Percentiles rank a stretch among this genome's conserved stretches.
These are phyloP conservation scores for Amblyraja radiata DNA, from an alignment of 2,797 vertebrate genomes.

Conservation along the genomic window DNA sequence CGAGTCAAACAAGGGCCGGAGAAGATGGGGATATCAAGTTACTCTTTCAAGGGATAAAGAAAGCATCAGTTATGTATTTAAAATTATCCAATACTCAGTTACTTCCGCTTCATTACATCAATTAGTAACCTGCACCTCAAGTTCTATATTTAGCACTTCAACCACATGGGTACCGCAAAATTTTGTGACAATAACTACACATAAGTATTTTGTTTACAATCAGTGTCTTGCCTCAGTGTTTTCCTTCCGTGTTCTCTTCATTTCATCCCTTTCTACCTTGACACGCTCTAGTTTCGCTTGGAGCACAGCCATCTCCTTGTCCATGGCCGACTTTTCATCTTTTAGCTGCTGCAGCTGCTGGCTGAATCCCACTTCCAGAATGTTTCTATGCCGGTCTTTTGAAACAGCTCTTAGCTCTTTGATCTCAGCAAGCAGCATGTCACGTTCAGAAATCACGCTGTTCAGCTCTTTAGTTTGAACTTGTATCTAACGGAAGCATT, in stretches of 20 bases:
- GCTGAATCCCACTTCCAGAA: background rate
- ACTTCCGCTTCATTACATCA: background rate
- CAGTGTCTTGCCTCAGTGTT: slow-evolving; percentile 10
- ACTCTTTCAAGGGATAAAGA: too few species aligned
- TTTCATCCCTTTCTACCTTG: slow-evolving; percentile 44
- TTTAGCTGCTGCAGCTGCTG: slow-evolving; percentile 7
- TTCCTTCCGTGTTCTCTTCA: slow-evolving; percentile 44
- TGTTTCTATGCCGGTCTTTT: background rate
- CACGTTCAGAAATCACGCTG: background rate
- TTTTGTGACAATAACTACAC: background rate
- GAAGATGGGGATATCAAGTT: background rate
- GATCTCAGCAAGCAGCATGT: slow-evolving; percentile 6
- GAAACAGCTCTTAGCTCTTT: background rate
- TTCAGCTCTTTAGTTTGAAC: background rate
- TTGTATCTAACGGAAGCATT: background rate
- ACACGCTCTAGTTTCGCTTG: slow-evolving; percentile 25
- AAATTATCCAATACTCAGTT: background rate
- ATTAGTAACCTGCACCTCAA: too few species aligned
- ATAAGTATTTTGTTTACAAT: background rate
- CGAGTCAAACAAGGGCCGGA: background rate
- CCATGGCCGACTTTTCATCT: background rate
- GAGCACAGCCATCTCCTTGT: slow-evolving; percentile 29
- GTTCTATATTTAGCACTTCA: background rate
- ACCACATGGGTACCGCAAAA: background rate
- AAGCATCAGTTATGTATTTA: background rate